Evolutionary conservation across 2,113 vertebrate genomes (phyloP), one percentile per base, ranked within the genome.

Genomic region (Colaptes auratus): DNA sequence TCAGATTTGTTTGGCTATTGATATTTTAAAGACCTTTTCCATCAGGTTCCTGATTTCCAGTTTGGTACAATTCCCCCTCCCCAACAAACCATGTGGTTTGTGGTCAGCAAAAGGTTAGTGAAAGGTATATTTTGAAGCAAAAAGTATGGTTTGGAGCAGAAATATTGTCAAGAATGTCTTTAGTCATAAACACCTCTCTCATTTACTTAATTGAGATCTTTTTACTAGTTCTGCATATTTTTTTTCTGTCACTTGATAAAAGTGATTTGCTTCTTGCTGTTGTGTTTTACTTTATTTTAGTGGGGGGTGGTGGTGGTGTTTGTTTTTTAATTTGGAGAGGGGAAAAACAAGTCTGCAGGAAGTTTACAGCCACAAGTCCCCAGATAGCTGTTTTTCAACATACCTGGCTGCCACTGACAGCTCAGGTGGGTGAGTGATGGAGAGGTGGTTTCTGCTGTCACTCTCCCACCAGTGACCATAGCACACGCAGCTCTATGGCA

Each of bases 401-500:
- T 1, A 19, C 4, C 39, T 9, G 3, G 21, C 36, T 81, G 80
- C n/a, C 67, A 33, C 27, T 1, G 1, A n/a, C 60, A 48, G 7
- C n/a, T 3, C 10, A 6, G 28, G 11, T 48, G n/a, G 42, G 42
- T 56, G 10, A 44, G 10, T 1, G 2, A 53, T 13, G 15, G 61
- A 18, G 24, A 52, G 15, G 20, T 44, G 39, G 15, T 83, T 48
- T 24, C 46, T 24, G 6, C 42, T 36, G 53, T 28, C 42, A 28
- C 6, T 36, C 13, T 76, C 13, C 42, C 53, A 44, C 3, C 53
- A 53, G 48, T 4, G 8, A 46, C 33, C 0, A 0, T 42, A 19
- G 70, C 2, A 8, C 12, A 1, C 1, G 2, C 10, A 0, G 35
- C 46, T 27, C 59, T 4, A 4, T 2, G 1, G 33, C 50, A 33